Base-by-base conservation (phyloP, 1,140 invertebrate genomes). In the Heliothis virescens region DNA sequence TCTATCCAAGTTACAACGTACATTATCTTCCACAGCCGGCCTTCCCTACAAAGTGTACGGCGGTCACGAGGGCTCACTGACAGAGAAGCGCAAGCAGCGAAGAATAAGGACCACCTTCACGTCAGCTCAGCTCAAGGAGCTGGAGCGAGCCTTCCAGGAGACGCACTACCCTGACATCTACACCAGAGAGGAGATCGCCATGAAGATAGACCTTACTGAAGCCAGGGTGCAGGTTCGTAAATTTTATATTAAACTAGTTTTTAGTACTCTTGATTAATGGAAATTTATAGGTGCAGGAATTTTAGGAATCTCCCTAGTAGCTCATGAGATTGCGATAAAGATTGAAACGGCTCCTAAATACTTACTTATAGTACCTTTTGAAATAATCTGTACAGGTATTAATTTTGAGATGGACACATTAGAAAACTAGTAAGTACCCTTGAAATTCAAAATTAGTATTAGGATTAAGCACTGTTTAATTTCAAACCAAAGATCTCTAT, bases 81-180 rank as follows among this genome's bases (percentile, higher is more conserved):
- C 98, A 34, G 98, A 99, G 92, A 99, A 99, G 92, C 95, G 98
- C 78, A 99, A 99, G 95, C 98, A 99, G 92, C 95, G 99, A 52
- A 95, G 99, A 83, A 99, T 99, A 93, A 95, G 99, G 82, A 99
- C 99, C 21, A 99, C 99, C 0, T 99, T 99, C 94, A 99, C 99
- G 11, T 99, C 98, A 18, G 98, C 98, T 26, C 99, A 99, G 94
- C 96, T 99, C 50, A 99, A 99, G 94, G 99, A 99, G 94, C 95
- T 99, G 81, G 99, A 99, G 95, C 96, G 98, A 89, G 98, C 99
- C 80, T 99, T 99, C 94, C 97, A 98, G 93, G 98, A 99, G 92
- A 99, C 99, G 7, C 99, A 99, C 94, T 99, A 99, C 95, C 99
- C 99, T 13, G 99, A 99, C 94, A 99, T 99, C 87, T 99, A 99